Conservation (phyloP, 2,113 vertebrate genomes). For the Bombycilla garrulus region DNA sequence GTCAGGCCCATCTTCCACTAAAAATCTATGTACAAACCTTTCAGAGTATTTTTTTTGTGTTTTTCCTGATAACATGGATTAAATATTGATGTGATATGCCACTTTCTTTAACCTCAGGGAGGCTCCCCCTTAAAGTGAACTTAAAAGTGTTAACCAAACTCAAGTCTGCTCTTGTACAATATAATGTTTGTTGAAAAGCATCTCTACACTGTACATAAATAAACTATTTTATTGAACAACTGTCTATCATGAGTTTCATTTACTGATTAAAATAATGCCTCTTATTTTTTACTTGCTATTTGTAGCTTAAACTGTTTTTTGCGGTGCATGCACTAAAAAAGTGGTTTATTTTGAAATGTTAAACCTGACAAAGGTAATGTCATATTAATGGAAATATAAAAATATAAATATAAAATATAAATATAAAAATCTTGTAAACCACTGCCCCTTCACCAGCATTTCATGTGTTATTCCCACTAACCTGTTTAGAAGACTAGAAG, state of each 20-base stretch:
- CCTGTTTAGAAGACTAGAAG: neutral
- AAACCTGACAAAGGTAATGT: neutral
- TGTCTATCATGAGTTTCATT: neutral
- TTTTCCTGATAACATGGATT: neutral
- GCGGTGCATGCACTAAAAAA: neutral
- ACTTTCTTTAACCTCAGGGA: constrained; percentile 27
- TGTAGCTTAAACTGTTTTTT: neutral
- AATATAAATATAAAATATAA: too few relatives aligned
- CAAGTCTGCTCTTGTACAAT: neutral
- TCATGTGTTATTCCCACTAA: neutral
- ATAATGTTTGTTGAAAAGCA: neutral
- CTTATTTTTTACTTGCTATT: neutral
- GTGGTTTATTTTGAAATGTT: neutral
- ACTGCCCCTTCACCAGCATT: neutral
- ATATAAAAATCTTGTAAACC: neutral
- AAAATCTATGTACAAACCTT: neutral
- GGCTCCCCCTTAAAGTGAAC: neutral
- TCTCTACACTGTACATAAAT: constrained; percentile 11
- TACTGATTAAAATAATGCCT: neutral
- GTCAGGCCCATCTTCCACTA: neutral
- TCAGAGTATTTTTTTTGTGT: neutral
- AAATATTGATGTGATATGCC: neutral
- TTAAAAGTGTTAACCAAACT: neutral
- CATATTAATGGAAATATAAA: neutral
- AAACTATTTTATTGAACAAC: constrained; percentile 29